A percentile compares a stretch with the other conserved stretches of the same genome.
Evolutionary conservation across 1,140 invertebrate species (phyloP).

Genomic region (Helicoverpa zea): DNA sequence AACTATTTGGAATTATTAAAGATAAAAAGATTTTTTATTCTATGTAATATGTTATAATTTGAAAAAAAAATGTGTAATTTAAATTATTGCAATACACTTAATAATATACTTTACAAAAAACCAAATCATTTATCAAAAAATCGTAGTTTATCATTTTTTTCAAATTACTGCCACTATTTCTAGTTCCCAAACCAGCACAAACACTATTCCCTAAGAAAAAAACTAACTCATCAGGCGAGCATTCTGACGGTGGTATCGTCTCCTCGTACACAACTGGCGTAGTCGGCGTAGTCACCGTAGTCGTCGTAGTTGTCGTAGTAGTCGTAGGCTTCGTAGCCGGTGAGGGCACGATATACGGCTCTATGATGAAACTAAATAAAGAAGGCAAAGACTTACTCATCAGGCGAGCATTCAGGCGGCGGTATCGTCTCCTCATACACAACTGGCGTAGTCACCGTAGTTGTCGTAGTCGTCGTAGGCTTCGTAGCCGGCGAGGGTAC

Average conservation of each 20-base stretch:
- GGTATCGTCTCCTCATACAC: not conserved
- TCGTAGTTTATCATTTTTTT: too few relatives aligned
- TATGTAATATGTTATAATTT: too few relatives aligned
- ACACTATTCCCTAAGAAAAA: too few relatives aligned
- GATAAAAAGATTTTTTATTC: too few relatives aligned
- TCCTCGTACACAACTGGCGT: conserved; percentile 17
- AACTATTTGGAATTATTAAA: too few relatives aligned
- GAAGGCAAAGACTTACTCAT: conserved; percentile 20
- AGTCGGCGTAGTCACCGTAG: too few relatives aligned
- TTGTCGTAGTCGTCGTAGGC: conserved; percentile 42
- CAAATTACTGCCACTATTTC: too few relatives aligned
- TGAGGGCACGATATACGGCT: conserved; percentile 18
- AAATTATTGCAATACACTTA: too few relatives aligned
- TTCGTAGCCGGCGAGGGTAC: conserved; percentile 21
- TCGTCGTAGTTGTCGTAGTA: conserved; percentile 29
- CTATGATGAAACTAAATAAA: conserved; percentile 48
- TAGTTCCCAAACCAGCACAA: too few relatives aligned
- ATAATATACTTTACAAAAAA: too few relatives aligned
- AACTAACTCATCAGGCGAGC: conserved; percentile 37
- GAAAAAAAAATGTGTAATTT: too few relatives aligned
- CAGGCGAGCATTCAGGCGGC: conserved; percentile 39
- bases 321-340: conserved; percentile 48
- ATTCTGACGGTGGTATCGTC: conserved; percentile 30
- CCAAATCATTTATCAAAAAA: too few relatives aligned
- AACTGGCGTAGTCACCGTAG: conserved; percentile 44